Evolutionary conservation across 2,888 invertebrate species (phyloP).

Genomic region (Lamproptera curius): DNA sequence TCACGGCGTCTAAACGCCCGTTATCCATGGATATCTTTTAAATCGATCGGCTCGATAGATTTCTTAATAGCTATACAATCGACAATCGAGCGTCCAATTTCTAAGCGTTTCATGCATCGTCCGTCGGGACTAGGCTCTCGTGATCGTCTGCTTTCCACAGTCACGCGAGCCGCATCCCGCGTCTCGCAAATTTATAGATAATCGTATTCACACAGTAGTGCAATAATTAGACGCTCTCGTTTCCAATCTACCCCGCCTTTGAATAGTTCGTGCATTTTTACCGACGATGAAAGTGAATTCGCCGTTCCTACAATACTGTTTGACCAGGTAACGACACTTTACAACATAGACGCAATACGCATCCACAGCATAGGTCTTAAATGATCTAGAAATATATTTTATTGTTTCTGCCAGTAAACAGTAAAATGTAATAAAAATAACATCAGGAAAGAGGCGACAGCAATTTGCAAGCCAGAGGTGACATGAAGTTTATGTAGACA

Average conservation of each 20-base stretch:
- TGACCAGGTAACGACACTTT: no score
- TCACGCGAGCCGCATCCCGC: slow-evolving; percentile 35
- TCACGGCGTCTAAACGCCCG: no score
- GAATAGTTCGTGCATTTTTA: no score
- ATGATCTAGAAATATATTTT: no score
- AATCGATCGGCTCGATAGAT: slow-evolving; percentile 36
- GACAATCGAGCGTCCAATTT: slow-evolving; percentile 42
- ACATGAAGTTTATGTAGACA: no score
- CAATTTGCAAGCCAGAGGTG: no score
- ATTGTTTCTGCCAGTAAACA: no score
- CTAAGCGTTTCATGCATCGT: slow-evolving; percentile 30
- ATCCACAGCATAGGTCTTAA: no score
- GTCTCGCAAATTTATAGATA: slow-evolving; percentile 40
- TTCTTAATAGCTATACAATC: slow-evolving; percentile 37
- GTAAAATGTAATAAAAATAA: no score
- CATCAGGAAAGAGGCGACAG: no score
- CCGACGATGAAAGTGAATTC: no score
- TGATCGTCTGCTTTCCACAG: slow-evolving; percentile 26
- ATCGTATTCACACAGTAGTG: slow-evolving; percentile 40
- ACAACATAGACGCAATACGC: no score
- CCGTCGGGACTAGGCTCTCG: slow-evolving; percentile 19
- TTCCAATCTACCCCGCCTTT: slow-evolving; percentile 5
- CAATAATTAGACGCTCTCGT: slow-evolving; percentile 27
- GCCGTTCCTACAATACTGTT: background rate
- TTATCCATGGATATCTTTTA: slow-evolving; percentile 33